Conservation (phyloP, 1,140 invertebrate genomes). For the Bombus huntii region DNA sequence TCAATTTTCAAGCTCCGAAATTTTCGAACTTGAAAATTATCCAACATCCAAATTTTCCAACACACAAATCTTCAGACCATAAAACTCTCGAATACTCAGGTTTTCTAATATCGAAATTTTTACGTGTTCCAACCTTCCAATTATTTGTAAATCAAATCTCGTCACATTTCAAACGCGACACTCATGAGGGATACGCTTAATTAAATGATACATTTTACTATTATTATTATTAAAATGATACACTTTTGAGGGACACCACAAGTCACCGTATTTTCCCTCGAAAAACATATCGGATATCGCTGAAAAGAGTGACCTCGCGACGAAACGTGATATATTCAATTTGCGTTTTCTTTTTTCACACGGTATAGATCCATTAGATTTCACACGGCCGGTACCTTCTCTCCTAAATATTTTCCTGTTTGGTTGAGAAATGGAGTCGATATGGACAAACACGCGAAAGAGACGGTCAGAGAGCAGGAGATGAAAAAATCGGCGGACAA, state of each 20-base stretch:
- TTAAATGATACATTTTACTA: no score
- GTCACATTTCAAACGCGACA: no score
- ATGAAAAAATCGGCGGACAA: not conserved
- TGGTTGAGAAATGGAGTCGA: not conserved
- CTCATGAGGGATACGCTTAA: no score
- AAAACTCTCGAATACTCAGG: not conserved
- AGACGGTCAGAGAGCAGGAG: not conserved
- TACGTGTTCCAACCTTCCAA: not conserved
- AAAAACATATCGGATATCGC: not conserved
- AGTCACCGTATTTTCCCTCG: not conserved
- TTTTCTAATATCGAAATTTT: not conserved
- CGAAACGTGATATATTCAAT: not conserved
- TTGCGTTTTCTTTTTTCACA: not conserved
- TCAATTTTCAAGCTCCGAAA: not conserved
- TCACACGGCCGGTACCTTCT: not conserved
- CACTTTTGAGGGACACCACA: not conserved
- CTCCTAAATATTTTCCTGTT: slow-evolving; percentile 14
- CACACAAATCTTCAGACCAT: not conserved
- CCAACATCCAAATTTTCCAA: not conserved
- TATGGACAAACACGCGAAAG: not conserved
- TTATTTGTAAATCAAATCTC: not conserved
- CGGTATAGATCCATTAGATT: not conserved
- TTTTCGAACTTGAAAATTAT: not conserved
- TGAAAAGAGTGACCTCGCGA: not conserved
- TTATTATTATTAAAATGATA: no score